phyloP scores from a whole-genome alignment of 1,140 invertebrate genomes.

The Drosophila aff. region DNA sequence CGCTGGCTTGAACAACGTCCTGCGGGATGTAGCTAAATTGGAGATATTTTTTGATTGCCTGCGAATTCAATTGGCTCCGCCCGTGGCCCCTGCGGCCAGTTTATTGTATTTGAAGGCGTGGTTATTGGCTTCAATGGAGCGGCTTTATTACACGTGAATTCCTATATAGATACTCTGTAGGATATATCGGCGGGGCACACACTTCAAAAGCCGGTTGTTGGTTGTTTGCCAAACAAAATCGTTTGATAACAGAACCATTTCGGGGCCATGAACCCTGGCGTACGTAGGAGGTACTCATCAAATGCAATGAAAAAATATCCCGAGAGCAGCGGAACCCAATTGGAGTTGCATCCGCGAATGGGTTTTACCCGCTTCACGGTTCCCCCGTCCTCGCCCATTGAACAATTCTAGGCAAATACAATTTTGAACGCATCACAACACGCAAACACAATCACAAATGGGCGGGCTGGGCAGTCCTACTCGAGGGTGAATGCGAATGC shows the following conservation, averaged over 20 bases:
- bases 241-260: slow-evolving; percentile 67
- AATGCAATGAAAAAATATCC: slow-evolving; percentile 65
- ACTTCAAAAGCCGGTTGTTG: slow-evolving; percentile 30
- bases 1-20: background rate
- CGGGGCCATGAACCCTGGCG: slow-evolving; percentile 23
- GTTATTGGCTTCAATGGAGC: slow-evolving; percentile 48
- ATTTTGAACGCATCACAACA: slow-evolving; percentile 82
- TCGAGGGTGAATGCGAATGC: background rate
- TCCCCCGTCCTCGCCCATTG: background rate
- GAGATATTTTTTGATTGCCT: slow-evolving; percentile 27
- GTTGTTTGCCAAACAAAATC: slow-evolving; percentile 62
- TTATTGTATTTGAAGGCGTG: slow-evolving; percentile 49
- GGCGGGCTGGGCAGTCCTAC: background rate
- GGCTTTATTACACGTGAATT: slow-evolving; percentile 57
- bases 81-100: slow-evolving; percentile 8
- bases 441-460: slow-evolving; percentile 79
- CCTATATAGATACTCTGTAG: slow-evolving; percentile 19
- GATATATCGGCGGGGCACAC: background rate
- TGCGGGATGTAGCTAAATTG: slow-evolving; percentile 9
- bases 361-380: background rate
- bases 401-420: slow-evolving; percentile 79
- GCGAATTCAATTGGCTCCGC: slow-evolving; percentile 54
- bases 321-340: slow-evolving; percentile 60
- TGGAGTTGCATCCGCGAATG: slow-evolving; percentile 52
- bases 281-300: slow-evolving; percentile 57